Evolutionary conservation across 2,888 invertebrate genomes (phyloP).

Genomic region (Cephus nigrinus): DNA sequence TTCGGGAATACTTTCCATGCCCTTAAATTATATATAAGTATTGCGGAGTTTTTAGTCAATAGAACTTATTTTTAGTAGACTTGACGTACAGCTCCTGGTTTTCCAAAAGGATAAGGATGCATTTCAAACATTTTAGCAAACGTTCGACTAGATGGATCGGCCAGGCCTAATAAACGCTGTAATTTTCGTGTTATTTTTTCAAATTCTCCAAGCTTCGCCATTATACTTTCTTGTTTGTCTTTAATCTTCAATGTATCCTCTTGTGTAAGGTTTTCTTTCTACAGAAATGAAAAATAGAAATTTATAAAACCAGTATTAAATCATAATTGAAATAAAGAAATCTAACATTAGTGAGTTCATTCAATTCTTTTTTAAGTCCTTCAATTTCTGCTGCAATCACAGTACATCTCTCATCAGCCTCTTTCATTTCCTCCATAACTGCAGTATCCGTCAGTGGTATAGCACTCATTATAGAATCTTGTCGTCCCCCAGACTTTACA

Average conservation of each 20-base stretch:
- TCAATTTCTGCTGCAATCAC: conserved; percentile 65
- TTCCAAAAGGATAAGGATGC: conserved; percentile 42
- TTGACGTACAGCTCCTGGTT: conserved; percentile 16
- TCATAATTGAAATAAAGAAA: not conserved
- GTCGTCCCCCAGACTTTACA: conserved; percentile 30
- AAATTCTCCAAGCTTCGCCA: conserved; percentile 72
- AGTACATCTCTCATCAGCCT: conserved; percentile 63
- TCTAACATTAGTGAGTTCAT: conserved; percentile 58
- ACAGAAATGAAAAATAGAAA: conserved; percentile 21
- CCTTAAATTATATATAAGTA: not conserved
- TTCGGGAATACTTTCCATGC: conserved; percentile 44
- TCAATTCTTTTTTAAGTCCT: conserved; percentile 65
- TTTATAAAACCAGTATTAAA: not conserved
- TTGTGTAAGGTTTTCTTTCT: conserved; percentile 72
- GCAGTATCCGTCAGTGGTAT: conserved; percentile 49
- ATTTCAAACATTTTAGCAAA: conserved; percentile 51
- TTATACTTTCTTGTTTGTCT: conserved; percentile 70
- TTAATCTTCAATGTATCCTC: conserved; percentile 71
- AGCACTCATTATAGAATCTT: conserved; percentile 40
- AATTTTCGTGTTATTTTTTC: conserved; percentile 72
- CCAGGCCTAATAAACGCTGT: conserved; percentile 68
- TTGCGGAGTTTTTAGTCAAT: conserved; percentile 23
- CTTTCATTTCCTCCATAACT: conserved; percentile 66
- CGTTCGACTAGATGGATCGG: conserved; percentile 56
- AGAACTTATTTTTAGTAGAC: not conserved